Base-by-base conservation (phyloP, 2,113 vertebrate species). In the Galeopterus variegatus region DNA sequence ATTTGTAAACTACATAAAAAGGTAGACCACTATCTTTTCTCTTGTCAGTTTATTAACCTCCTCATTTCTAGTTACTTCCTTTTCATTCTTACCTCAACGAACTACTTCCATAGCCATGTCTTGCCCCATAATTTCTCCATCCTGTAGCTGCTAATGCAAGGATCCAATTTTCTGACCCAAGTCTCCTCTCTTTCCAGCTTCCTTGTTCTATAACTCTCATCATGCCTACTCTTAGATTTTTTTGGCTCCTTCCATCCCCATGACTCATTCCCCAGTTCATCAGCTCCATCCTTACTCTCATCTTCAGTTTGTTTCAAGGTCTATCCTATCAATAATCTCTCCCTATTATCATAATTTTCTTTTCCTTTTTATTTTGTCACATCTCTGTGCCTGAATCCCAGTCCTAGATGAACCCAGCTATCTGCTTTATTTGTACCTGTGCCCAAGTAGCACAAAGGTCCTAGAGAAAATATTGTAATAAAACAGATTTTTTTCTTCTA, bases 251-350 rank as follows among this genome's bases (percentile, higher is more conserved):
- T 62, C 23, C 12, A 48, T 33, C 1, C 33, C 14, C 12, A 18
- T 6, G 79, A 90, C 36, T 91, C 31, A 73, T 69, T 92, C 94
- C 60, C 33, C 41, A 48, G 58, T 85, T 93, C 31, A 62, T 67
- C 28, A 72, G 31, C 10, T 93, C 13, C 26, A 8, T 77, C 17
- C 50, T 91, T 93, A 67, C 21, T 12, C 1, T 87, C 31, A n/a
- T 26, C 28, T n/a, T 62, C 31, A 36, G 31, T 70, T 96, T 92
- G 85, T 85, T 45, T 15, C 21, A 95, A 75, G 45, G 3, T 5
- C 12, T 75, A 23, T 67, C 12, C 60, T 2, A 75, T 67, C 17
- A 77, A 73, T 36, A 64, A 67, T 56, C 2, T 62, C 13, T 82
- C 45, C n/a, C 10, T 33, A 60, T 58, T 89, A 73, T 75, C 0